These are phyloP conservation scores for Probosciger aterrimus DNA, from an alignment of 2,113 vertebrate genomes.

Conservation along the genomic window DNA sequence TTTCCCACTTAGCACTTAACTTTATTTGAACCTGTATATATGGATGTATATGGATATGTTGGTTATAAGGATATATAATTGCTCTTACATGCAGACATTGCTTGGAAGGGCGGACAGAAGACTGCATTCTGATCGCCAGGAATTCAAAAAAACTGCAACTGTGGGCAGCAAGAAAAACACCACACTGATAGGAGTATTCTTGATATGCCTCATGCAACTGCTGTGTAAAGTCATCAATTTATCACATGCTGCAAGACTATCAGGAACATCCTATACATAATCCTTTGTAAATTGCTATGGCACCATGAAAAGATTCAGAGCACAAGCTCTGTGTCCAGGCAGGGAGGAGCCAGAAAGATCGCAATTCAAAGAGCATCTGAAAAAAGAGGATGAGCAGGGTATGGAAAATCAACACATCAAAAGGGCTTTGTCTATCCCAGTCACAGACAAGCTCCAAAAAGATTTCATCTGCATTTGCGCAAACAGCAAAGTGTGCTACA, in stretches of 20 bases:
- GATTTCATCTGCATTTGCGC: slow-evolving; percentile 1
- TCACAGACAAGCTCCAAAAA: neutral
- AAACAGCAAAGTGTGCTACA: neutral
- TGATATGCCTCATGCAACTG: neutral
- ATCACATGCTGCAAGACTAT: neutral
- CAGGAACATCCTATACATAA: neutral
- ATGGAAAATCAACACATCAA: neutral
- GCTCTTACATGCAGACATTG: neutral
- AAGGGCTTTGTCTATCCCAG: neutral
- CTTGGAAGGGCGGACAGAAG: neutral
- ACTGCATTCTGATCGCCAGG: neutral
- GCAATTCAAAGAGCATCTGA: neutral
- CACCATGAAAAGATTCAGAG: neutral
- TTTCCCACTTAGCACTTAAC: neutral
- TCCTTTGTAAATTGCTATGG: neutral
- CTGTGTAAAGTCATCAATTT: neutral
- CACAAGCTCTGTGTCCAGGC: neutral
- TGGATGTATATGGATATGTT: neutral
- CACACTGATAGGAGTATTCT: neutral
- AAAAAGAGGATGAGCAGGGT: neutral
- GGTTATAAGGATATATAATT: neutral
- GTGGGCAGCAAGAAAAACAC: neutral
- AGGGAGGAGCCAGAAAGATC: neutral
- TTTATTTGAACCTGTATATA: neutral
- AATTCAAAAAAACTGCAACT: neutral